Evolutionary conservation across 2,113 vertebrate genomes (phyloP), one percentile per base, ranked within the genome.

Genomic region (Porphyrio hochstetteri): DNA sequence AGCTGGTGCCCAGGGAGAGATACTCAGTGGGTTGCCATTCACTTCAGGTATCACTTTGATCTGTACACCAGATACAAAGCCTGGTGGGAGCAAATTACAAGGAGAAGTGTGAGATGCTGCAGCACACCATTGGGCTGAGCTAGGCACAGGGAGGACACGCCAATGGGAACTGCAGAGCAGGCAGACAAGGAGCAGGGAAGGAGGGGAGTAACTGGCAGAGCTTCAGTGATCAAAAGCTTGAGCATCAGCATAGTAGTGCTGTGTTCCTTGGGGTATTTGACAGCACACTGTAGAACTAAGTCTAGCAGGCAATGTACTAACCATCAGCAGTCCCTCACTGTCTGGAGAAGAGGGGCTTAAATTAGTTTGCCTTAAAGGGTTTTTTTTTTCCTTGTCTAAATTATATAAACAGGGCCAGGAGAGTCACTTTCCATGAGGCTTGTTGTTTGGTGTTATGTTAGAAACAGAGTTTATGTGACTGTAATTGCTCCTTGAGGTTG

Each of bases 401-500:
- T 52, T n/a, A 12, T 14, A 12, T 2, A 27, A 80, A n/a, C 16
- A 82, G 78, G 24, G 38, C 61, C 11, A 13, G 65, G 60, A 90
- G 82, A 67, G 72, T 36, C 64, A 23, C 75, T 94, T 86, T 82
- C 70, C 68, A 28, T 4, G 19, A 81, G 77, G 46, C n/a, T 81
- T 40, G 21, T 70, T 80, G 21, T 7, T 33, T 21, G 56, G 59
- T 3, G 23, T 92, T 96, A 55, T 11, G 55, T 92, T 92, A 90
- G 76, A 35, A 83, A 6, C 28, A 9, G 85, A 65, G 59, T 13
- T 61, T 81, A 14, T 88, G 64, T 13, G 81, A 13, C 64, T 82
- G 2, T 77, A 89, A 94, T 85, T 72, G 94, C 86, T 94, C 92
- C 92, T 88, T 28, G 91, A 95, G 94, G 92, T 74, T 83, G 91